Base-by-base conservation (phyloP, 2,797 vertebrate genomes). In the Vultur gryphus region DNA sequence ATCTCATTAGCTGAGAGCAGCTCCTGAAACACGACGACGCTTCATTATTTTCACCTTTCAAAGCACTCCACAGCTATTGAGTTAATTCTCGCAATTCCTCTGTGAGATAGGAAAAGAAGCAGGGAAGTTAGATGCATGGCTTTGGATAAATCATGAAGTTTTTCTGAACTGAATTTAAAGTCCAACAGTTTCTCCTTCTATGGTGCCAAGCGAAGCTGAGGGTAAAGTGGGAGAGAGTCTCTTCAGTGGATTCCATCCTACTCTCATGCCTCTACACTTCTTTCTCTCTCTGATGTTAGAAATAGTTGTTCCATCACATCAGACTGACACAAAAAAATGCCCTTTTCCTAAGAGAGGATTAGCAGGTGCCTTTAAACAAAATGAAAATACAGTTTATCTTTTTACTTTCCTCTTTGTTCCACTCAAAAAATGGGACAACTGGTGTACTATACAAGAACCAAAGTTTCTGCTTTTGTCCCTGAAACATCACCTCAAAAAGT, bases 1-100 rank as follows among this genome's bases (percentile, higher is more conserved):
- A 54, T 59, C 59, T 89, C 44, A 57, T 95, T 93, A 92, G 33
- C 26, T 52, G 52, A 75, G 24, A 85, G 28, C 15, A 0, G 33
- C 54, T 80, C 41, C 66, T 77, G 67, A 75, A 84, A 51, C 64
- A 84, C 64, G 92, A 84, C 82, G 84, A 35, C 48, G 43, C 15
- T 54, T 80, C 71, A 71, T 93, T 95, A 82, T 89, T 93, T 84
- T 83, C 41, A 84, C 57, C 26, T 95, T 92, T 77, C 81, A 93
- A 83, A 87, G 59, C 24, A 35, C 70, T 59, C 46, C 29, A 71
- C 41, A 83, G 52, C 57, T 82, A 49, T 64, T 59, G 79, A 89
- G 52, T 67, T 91, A 89, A 85, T 93, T 82, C 57, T 80, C 1
- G 0, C 83, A 75, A 83, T 85, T 83, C 59, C 48, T 73, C 13